phyloP scores from a whole-genome alignment of 2,888 invertebrate species.

The Malthinus flaveolus region DNA sequence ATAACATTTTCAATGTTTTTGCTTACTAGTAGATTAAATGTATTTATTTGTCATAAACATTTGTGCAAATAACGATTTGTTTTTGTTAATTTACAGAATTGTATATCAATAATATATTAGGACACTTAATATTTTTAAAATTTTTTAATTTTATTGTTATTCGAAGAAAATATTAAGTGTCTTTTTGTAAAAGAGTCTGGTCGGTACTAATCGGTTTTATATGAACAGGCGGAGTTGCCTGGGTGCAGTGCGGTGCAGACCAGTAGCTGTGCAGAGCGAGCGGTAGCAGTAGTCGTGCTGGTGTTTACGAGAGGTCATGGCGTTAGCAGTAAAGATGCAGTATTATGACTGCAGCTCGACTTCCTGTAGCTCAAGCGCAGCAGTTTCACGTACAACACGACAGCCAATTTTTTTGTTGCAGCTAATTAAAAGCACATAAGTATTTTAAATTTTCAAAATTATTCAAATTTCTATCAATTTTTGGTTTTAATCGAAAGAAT shows the following conservation, averaged over 20 bases:
- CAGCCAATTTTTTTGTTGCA: no score
- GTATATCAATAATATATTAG: slow-evolving; percentile 8
- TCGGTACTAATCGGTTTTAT: slow-evolving; percentile 37
- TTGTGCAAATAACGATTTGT: slow-evolving; percentile 22
- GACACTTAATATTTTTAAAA: slow-evolving; percentile 16
- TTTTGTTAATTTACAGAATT: slow-evolving; percentile 27
- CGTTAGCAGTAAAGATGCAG: slow-evolving; percentile 36
- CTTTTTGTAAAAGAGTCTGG: slow-evolving; percentile 11
- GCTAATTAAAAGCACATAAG: no score
- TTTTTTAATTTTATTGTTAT: background rate
- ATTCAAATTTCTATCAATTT: no score
- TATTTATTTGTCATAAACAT: slow-evolving; percentile 24
- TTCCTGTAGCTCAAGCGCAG: slow-evolving; percentile 33
- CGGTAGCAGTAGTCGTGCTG: slow-evolving; percentile 43
- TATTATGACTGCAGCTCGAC: slow-evolving; percentile 37
- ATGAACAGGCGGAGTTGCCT: slow-evolving; percentile 40
- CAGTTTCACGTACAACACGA: slow-evolving; percentile 18
- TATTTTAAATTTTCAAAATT: no score
- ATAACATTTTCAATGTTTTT: slow-evolving; percentile 7
- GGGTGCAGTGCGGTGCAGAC: slow-evolving; percentile 39
- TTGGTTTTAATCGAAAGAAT: no score
- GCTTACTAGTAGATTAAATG: slow-evolving; percentile 16
- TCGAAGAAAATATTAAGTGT: slow-evolving; percentile 17
- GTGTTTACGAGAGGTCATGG: slow-evolving; percentile 31
- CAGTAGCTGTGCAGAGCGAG: slow-evolving; percentile 53